phyloP scores from a whole-genome alignment of 2,113 vertebrate species.

The Pelvicachromis taeniatus region DNA sequence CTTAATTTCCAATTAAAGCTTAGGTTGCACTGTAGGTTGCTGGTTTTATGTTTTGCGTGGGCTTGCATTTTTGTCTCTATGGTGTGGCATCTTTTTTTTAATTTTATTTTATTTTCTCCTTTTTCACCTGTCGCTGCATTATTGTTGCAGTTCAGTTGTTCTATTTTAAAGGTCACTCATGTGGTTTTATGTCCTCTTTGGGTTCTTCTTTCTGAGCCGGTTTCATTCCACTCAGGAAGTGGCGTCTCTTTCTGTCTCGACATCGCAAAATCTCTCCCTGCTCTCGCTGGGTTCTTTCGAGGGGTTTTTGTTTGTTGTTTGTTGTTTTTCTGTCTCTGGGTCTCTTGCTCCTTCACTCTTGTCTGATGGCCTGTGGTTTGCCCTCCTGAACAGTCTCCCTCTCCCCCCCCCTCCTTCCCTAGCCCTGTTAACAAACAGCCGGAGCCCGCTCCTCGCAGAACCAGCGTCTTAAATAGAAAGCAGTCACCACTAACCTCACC shows the following conservation, averaged over 20 bases:
- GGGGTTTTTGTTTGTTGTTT: conserved; percentile 15
- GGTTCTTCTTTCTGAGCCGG: conserved; percentile 27
- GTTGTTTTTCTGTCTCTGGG: background rate
- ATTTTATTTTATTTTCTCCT: background rate
- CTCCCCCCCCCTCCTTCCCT: conserved; percentile 71
- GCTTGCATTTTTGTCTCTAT: conserved; percentile 52
- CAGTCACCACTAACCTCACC: conserved; percentile 83
- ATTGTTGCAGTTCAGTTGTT: conserved; percentile 1
- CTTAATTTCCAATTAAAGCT: conserved; percentile 64
- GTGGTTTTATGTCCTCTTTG: conserved; percentile 26
- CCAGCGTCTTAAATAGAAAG: conserved; percentile 88
- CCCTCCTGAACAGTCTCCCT: conserved; percentile 67
- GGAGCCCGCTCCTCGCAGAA: conserved; percentile 83
- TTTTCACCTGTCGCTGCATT: conserved; percentile 10
- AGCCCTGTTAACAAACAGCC: conserved; percentile 90
- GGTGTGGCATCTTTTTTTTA: conserved; percentile 16
- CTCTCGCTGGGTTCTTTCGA: conserved; percentile 10
- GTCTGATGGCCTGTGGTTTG: conserved; percentile 55
- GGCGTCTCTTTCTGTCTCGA: conserved; percentile 7
- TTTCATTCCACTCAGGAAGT: conserved; percentile 35
- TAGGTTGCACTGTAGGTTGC: conserved; percentile 50
- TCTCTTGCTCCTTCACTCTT: conserved; percentile 20
- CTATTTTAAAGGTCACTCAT: conserved; percentile 21
- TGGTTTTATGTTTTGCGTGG: conserved; percentile 66
- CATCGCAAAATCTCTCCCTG: background rate